Base-by-base conservation (phyloP, 2,888 invertebrate genomes). In the Anthophora plumipes region DNA sequence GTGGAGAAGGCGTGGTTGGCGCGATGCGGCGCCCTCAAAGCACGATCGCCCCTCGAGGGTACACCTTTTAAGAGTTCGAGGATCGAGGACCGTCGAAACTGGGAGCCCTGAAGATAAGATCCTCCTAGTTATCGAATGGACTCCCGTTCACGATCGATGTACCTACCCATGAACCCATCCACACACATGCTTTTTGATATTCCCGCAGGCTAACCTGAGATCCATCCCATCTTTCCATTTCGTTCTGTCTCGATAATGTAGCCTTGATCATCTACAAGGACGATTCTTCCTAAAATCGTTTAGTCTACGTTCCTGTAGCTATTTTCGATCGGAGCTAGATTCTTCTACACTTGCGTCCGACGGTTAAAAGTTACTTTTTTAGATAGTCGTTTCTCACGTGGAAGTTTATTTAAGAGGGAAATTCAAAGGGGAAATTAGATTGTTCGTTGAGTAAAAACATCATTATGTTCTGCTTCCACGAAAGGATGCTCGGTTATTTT, bases 51-150 rank as follows among this genome's bases (percentile, higher is more conserved):
- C 88, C 88, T 87, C 80, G 85, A 83, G 88, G 88, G 83, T 88
- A 88, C 83, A 88, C 85, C 88, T 83, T 85, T 88, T 88, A 88
- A 82, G 82, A 88, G 85, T 82, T 85, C 85, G 83, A 80, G 88
- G 82, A 84, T 85, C 85, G 80, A 78, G 85, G 87, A 86, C 81
- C 85, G 84, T 88, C 88, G 90, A 91, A 90, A 92, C 91, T 92
- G 91, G 92, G 88, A 92, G 92, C 92, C 85, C 84, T 52, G 70
- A 82, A 92, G 92, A 92, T 92, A 92, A 92, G 91, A 91, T 92
- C 92, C 90, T 88, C 85, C 92, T 92, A 90, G 92, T 92, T 92
- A 92, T 92, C 92, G 90, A 89, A 86, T 84, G 85, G 89, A 90
- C 92, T 92, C 91, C 91, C 75, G 89, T 89, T 87, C 86, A 86